These are phyloP conservation scores for Exephanes ischioxanthus DNA, from an alignment of 2,888 invertebrate species.

Conservation along the genomic window DNA sequence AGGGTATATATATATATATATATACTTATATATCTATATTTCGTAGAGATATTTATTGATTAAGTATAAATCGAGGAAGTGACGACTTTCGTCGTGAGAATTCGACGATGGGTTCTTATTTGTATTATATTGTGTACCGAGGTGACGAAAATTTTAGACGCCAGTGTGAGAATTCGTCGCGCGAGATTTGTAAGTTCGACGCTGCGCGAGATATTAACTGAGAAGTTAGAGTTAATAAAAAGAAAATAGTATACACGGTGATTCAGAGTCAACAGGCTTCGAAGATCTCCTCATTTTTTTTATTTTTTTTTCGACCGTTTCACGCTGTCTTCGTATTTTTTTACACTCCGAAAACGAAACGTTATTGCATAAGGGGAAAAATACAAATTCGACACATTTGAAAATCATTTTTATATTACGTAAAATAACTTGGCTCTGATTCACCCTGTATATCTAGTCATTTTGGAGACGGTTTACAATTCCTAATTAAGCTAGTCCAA, in stretches of 20 bases:
- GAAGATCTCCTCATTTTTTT: background rate
- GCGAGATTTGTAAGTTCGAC: slow-evolving; percentile 42
- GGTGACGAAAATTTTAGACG: slow-evolving; percentile 35
- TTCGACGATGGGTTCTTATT: slow-evolving; percentile 42
- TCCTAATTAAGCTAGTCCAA: slow-evolving; percentile 80
- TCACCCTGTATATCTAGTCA: slow-evolving; percentile 78
- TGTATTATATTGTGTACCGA: slow-evolving; percentile 62
- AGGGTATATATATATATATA: slow-evolving; percentile 63
- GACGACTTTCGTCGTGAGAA: slow-evolving; percentile 38
- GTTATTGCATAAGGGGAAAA: background rate
- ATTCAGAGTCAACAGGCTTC: slow-evolving; percentile 49
- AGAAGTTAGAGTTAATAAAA: slow-evolving; percentile 43
- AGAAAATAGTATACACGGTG: slow-evolving; percentile 54
- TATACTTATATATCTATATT: slow-evolving; percentile 71
- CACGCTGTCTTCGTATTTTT: background rate
- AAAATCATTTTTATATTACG: background rate
- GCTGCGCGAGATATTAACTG: slow-evolving; percentile 28
- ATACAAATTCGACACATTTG: background rate
- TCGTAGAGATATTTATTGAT: slow-evolving; percentile 73
- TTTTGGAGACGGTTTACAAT: slow-evolving; percentile 79
- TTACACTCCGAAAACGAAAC: background rate
- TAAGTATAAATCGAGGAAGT: slow-evolving; percentile 66
- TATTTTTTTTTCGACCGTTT: too few species aligned
- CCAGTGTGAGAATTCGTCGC: slow-evolving; percentile 38
- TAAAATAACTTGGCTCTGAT: slow-evolving; percentile 31